phyloP scores from a whole-genome alignment of 2,113 vertebrate genomes.

The Aspiorhynchus laticeps region DNA sequence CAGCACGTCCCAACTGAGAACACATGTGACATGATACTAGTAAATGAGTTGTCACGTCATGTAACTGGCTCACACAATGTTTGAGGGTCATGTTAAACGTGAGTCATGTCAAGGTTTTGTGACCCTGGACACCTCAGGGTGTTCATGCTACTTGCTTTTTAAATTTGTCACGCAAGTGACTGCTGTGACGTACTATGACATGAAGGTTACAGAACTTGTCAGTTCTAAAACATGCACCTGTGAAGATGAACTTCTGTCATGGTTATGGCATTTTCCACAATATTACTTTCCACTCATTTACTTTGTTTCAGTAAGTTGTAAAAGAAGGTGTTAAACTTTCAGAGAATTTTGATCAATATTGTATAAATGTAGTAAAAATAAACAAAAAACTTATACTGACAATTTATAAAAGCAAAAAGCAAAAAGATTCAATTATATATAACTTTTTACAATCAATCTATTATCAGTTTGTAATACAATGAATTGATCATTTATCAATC shows the following conservation, averaged over 20 bases:
- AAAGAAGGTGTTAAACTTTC: background rate
- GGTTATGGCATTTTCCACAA: background rate
- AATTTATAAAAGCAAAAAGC: background rate
- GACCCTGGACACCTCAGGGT: conserved; percentile 2
- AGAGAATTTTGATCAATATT: background rate
- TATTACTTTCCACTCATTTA: no score
- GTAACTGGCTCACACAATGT: background rate
- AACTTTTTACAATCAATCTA: no score
- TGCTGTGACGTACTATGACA: background rate
- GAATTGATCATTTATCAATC: background rate
- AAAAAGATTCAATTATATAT: no score
- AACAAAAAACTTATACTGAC: background rate
- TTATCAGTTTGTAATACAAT: background rate
- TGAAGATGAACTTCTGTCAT: background rate
- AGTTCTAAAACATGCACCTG: background rate
- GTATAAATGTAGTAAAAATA: background rate
- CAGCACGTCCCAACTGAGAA: background rate
- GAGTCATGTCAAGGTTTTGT: background rate
- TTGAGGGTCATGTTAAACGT: background rate
- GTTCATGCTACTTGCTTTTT: background rate
- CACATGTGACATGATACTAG: background rate
- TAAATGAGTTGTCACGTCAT: background rate
- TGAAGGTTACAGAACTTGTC: background rate
- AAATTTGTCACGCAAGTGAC: background rate
- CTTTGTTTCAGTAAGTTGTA: background rate